Conservation (phyloP, 2,888 invertebrate species). For the Trachelus troglodyta region DNA sequence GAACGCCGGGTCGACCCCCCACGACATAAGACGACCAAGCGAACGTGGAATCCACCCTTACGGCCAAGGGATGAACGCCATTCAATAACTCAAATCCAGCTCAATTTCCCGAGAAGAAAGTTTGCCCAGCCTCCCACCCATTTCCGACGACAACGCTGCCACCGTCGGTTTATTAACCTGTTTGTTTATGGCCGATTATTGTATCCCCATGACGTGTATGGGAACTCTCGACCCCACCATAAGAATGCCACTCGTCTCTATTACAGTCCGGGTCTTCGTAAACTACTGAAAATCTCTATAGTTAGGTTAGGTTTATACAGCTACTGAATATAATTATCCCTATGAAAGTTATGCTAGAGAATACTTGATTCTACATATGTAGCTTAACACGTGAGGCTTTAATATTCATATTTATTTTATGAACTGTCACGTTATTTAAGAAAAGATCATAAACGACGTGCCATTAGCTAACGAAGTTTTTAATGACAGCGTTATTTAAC, state of each 20-base stretch:
- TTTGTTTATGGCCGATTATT: slow-evolving; percentile 43
- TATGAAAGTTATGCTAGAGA: background rate
- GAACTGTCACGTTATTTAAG: background rate
- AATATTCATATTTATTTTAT: background rate
- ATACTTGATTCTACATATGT: background rate
- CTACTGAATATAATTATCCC: background rate
- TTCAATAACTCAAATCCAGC: slow-evolving; percentile 63
- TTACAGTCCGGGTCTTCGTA: background rate
- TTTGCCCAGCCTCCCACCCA: slow-evolving; percentile 38
- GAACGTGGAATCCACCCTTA: slow-evolving; percentile 13
- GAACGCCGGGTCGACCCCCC: background rate
- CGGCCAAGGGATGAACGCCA: slow-evolving; percentile 39
- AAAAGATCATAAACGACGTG: background rate
- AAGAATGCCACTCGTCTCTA: slow-evolving; percentile 20
- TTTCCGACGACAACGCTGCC: slow-evolving; percentile 24
- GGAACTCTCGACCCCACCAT: slow-evolving; percentile 5
- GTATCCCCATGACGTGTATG: slow-evolving; percentile 25
- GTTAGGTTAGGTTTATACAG: background rate
- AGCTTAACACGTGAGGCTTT: background rate
- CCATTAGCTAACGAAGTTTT: background rate
- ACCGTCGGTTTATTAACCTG: slow-evolving; percentile 46
- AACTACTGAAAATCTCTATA: background rate
- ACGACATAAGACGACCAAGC: background rate
- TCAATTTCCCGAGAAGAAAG: slow-evolving; percentile 62
- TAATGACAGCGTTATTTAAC: background rate